These are phyloP conservation scores for Plagiodera versicolora DNA, from an alignment of 2,888 invertebrate genomes.

Conservation along the genomic window DNA sequence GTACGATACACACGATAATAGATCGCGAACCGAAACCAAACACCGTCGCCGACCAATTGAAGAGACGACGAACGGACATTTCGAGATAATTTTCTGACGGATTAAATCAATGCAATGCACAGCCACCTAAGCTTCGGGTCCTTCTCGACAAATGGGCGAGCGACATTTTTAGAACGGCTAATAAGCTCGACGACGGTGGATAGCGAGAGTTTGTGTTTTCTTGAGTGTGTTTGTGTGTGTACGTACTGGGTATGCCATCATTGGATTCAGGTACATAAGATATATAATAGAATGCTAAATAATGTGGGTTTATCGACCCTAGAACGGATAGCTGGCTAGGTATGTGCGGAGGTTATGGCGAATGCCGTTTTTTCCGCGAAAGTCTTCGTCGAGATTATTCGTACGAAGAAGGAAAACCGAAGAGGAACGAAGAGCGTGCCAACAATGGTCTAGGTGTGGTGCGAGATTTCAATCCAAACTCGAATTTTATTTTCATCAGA, in stretches of 20 bases:
- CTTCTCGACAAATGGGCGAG: slow-evolving; percentile 22
- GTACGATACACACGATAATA: slow-evolving; percentile 13
- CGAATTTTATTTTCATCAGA: too few species aligned
- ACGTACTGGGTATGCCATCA: slow-evolving; percentile 44
- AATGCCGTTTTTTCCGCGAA: slow-evolving; percentile 24
- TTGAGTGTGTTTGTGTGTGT: slow-evolving; percentile 31
- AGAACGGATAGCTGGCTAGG: slow-evolving; percentile 17
- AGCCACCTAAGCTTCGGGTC: slow-evolving; percentile 16
- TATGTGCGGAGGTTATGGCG: slow-evolving; percentile 18
- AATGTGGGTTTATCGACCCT: slow-evolving; percentile 57
- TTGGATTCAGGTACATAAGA: slow-evolving; percentile 50
- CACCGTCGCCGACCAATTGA: slow-evolving; percentile 16
- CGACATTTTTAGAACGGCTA: slow-evolving; percentile 54
- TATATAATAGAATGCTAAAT: slow-evolving; percentile 53
- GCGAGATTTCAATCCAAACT: too few species aligned
- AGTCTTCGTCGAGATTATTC: slow-evolving; percentile 18
- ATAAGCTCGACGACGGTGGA: slow-evolving; percentile 44
- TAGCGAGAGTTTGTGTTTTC: slow-evolving; percentile 31
- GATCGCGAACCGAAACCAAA: slow-evolving; percentile 8
- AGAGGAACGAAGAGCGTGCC: too few species aligned
- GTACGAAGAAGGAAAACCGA: too few species aligned
- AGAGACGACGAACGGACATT: slow-evolving; percentile 29
- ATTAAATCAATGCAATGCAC: slow-evolving; percentile 42
- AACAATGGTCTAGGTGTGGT: too few species aligned
- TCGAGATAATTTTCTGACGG: slow-evolving; percentile 39